Evolutionary conservation across 2,113 vertebrate genomes (phyloP).

Genomic region (Hucho hucho): DNA sequence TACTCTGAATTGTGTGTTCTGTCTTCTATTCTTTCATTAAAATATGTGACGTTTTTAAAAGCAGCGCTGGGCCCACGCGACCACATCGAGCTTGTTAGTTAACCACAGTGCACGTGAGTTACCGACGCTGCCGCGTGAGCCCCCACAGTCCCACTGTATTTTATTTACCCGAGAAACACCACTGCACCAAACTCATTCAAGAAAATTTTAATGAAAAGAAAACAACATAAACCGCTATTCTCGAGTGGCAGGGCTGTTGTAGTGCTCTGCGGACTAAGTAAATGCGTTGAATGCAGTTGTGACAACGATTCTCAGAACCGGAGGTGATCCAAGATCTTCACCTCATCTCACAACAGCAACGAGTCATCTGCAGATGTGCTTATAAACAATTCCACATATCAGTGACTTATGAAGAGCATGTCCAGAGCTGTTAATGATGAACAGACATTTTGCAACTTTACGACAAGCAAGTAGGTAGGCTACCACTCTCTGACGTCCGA

Average conservation of each 20-base stretch:
- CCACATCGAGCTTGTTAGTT: too few species aligned
- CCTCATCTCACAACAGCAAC: not conserved
- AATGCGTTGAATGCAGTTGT: not conserved
- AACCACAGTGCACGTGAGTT: too few species aligned
- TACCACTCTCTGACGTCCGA: not conserved
- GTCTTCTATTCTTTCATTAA: too few species aligned
- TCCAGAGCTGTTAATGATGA: not conserved
- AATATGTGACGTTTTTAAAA: too few species aligned
- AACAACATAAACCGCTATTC: not conserved
- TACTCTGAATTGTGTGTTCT: too few species aligned
- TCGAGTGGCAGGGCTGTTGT: not conserved
- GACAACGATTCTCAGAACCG: not conserved
- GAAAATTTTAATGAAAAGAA: not conserved
- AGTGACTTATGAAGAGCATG: not conserved
- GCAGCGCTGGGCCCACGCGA: too few species aligned
- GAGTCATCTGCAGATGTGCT: too few species aligned
- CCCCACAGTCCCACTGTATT: not conserved
- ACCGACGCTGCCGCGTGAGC: not conserved
- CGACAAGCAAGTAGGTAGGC: too few species aligned
- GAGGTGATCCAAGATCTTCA: not conserved
- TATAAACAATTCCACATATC: not conserved
- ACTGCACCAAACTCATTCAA: not conserved
- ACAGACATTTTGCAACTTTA: not conserved
- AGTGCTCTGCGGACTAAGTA: not conserved
- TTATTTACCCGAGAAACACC: conserved; percentile 2